A percentile compares a stretch with the other conserved stretches of the same genome.
Conservation (phyloP, 2,113 vertebrate species). For the Donacobius atricapilla region DNA sequence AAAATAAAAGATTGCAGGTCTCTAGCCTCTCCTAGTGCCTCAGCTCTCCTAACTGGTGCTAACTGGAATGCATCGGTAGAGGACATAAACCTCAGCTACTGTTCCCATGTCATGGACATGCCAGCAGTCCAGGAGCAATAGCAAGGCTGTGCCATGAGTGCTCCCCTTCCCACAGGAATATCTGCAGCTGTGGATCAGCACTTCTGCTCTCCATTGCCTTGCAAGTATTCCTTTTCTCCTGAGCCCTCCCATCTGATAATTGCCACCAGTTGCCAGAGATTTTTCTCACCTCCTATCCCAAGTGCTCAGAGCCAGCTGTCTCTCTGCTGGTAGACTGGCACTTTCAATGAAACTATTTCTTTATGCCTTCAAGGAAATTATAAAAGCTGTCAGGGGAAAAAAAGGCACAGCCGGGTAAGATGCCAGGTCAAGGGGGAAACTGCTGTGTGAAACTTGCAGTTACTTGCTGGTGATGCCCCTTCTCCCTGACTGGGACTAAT, state of each 20-base stretch:
- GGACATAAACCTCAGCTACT: not conserved
- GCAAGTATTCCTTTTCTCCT: not conserved
- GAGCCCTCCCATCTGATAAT: not conserved
- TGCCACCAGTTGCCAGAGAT: not conserved
- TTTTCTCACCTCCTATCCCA: not conserved
- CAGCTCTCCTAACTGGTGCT: not conserved
- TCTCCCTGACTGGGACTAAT: not conserved
- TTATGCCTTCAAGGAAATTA: not conserved
- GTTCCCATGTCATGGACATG: not conserved
- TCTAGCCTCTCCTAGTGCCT: not conserved
- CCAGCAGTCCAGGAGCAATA: not conserved
- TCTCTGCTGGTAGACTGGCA: accelerated
- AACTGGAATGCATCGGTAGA: not conserved
- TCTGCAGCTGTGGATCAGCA: not conserved
- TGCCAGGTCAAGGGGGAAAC: not conserved
- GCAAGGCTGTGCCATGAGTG: accelerated
- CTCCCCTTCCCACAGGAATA: not conserved
- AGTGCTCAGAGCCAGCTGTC: not conserved
- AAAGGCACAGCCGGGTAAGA: not conserved
- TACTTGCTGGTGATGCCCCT: not conserved
- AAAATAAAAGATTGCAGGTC: not conserved
- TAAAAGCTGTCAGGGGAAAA: not conserved
- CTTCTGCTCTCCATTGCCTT: not conserved
- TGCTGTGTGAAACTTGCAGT: not conserved
- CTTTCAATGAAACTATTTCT: not conserved